These are phyloP conservation scores for Porites evermanni DNA, from an alignment of 92 coral and sea anemone species.

Conservation along the genomic window DNA sequence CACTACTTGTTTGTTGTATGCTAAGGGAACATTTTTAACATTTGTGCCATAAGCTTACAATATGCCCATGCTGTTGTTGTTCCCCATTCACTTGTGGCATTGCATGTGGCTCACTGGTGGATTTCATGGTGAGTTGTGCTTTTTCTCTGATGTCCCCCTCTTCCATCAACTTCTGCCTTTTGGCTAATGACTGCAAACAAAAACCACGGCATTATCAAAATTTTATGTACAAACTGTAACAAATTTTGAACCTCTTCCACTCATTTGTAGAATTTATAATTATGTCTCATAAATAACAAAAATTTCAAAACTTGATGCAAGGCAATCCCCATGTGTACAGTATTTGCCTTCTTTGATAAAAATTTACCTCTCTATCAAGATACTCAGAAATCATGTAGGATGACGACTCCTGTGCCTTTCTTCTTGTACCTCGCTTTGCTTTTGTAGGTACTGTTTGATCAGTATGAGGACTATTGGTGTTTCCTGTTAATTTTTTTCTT, in stretches of 20 bases:
- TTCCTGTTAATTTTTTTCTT: constrained; percentile 31
- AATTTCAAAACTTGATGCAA: too few species aligned
- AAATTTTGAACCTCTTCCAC: too few species aligned
- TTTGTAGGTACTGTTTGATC: constrained; percentile 31
- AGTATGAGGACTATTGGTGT: constrained; percentile 13
- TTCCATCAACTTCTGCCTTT: constrained; percentile 56
- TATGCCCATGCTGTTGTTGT: constrained; percentile 4
- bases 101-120: background rate
- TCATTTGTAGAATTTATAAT: background rate
- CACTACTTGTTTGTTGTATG: too few species aligned
- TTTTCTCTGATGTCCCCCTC: constrained; percentile 25
- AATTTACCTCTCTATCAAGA: constrained; percentile 64
- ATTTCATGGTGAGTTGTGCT: background rate
- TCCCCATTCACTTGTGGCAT: constrained; percentile 2
- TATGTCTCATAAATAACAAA: background rate
- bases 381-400: constrained; percentile 61
- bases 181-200: constrained; percentile 53
- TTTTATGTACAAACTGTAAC: too few species aligned
- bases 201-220: background rate
- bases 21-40: background rate
- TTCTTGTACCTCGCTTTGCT: constrained; percentile 58
- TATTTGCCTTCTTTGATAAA: too few species aligned
- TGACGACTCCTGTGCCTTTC: constrained; percentile 39
- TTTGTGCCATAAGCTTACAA: background rate
- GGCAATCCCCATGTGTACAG: too few species aligned